Conservation (phyloP, 92 coral and sea anemone species). For the Parazoanthus swiftii region DNA sequence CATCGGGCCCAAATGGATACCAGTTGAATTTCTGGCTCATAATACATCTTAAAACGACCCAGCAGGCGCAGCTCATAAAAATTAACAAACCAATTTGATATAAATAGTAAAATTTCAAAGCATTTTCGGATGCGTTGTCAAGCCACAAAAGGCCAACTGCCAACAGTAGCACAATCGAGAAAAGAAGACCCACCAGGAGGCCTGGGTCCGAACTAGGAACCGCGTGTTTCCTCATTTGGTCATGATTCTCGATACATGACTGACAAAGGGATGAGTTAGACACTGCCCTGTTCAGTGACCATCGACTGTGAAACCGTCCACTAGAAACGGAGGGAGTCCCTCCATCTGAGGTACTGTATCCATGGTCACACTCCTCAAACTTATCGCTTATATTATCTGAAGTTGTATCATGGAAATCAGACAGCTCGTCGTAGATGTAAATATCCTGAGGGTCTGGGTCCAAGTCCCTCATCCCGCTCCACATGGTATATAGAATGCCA, state of each 20-base stretch:
- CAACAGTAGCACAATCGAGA: constrained; percentile 82
- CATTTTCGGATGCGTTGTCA: constrained; percentile 73
- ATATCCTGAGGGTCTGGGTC: constrained; percentile 99
- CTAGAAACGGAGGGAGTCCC: constrained; percentile 83
- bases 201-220: constrained; percentile 96
- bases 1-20: constrained; percentile 94
- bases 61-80: constrained; percentile 87
- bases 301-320: constrained; percentile 76
- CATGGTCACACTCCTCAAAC: constrained; percentile 83
- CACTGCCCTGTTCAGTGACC: constrained; percentile 80
- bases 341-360: constrained; percentile 87
- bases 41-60: constrained; percentile 87
- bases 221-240: constrained; percentile 70
- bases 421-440: constrained; percentile 94
- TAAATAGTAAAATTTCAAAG: constrained; percentile 85
- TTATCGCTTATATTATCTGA: constrained; percentile 85
- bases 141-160: constrained; percentile 93
- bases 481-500: constrained; percentile 91
- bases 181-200: constrained; percentile 80
- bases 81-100: constrained; percentile 75
- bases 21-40: constrained; percentile 88
- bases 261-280: constrained; percentile 90
- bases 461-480: constrained; percentile 95
- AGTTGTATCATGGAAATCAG: constrained; percentile 89
- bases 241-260: constrained; percentile 83